Evolutionary conservation across 2,113 vertebrate species (phyloP).

Genomic region (Eublepharis macularius): DNA sequence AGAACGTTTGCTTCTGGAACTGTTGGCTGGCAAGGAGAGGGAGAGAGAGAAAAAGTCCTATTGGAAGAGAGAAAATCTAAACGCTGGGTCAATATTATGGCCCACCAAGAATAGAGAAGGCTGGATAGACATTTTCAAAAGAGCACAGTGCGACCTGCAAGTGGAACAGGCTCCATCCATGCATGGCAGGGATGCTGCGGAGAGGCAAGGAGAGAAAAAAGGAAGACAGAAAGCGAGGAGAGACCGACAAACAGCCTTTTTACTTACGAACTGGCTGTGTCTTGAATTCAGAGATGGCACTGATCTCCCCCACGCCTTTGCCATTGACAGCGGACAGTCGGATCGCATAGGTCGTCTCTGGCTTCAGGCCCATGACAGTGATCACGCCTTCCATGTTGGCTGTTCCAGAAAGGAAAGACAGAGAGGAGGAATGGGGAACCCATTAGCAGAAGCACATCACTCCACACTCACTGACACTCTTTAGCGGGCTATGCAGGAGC

Average conservation of each 20-base stretch:
- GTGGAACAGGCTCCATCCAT: conserved; percentile 36
- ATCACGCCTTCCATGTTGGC: conserved; percentile 76
- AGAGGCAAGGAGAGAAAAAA: not conserved
- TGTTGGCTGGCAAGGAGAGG: not conserved
- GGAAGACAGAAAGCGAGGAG: not conserved
- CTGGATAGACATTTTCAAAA: not conserved
- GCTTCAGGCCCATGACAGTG: conserved; percentile 88
- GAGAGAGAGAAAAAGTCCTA: not conserved
- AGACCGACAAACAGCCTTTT: conserved; percentile 4
- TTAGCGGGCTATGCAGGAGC: not conserved
- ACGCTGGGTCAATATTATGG: not conserved
- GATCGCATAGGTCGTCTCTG: conserved; percentile 87
- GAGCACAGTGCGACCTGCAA: conserved; percentile 21
- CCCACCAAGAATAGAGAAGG: not conserved
- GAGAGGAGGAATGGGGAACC: not conserved
- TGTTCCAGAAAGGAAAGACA: conserved; percentile 36
- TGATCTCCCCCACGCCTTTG: conserved; percentile 92
- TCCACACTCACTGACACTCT: not conserved
- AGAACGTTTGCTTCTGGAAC: accelerated
- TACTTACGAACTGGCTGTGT: conserved; percentile 97
- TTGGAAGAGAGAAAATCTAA: not conserved
- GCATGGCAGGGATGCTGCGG: conserved; percentile 9
- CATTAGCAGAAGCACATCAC: no score
- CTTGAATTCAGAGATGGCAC: conserved; percentile 83
- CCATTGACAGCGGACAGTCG: conserved; percentile 93